These are phyloP conservation scores for Apodemia hepburni DNA, from an alignment of 2,888 invertebrate genomes.

Conservation along the genomic window DNA sequence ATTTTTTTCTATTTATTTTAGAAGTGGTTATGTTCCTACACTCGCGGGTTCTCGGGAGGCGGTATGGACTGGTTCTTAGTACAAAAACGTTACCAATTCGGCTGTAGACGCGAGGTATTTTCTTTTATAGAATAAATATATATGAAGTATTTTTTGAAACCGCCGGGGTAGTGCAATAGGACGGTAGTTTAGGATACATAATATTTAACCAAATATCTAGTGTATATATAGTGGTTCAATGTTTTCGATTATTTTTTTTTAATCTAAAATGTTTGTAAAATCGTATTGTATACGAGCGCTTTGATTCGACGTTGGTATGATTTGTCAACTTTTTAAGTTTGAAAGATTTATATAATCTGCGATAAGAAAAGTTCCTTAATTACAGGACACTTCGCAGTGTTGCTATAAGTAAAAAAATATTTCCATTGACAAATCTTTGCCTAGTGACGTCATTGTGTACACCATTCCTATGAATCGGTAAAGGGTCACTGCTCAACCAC, in stretches of 20 bases:
- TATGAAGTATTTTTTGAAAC: conserved; percentile 58
- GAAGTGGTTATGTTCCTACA: conserved; percentile 36
- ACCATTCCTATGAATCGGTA: conserved; percentile 19
- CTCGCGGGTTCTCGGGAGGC: conserved; percentile 45
- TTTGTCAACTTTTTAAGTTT: conserved; percentile 32
- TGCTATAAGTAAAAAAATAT: background rate
- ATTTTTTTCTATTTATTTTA: conserved; percentile 27
- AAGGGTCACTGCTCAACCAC: conserved; percentile 22
- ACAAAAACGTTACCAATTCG: conserved; percentile 57
- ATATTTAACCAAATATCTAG: conserved; percentile 53
- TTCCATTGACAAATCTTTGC: conserved; percentile 17
- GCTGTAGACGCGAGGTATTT: conserved; percentile 48
- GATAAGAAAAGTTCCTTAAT: background rate
- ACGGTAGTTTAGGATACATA: conserved; percentile 56
- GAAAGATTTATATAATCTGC: conserved; percentile 23
- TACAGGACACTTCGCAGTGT: background rate
- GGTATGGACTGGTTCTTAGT: conserved; percentile 50
- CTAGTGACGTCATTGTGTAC: conserved; percentile 10
- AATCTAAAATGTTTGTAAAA: conserved; percentile 20
- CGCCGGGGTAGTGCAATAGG: conserved; percentile 78
- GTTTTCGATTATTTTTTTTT: conserved; percentile 37
- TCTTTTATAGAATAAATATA: conserved; percentile 53
- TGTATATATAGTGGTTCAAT: conserved; percentile 43
- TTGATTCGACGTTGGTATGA: conserved; percentile 26
- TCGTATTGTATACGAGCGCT: conserved; percentile 23